Evolutionary conservation across 1,140 invertebrate species (phyloP).

Genomic region (Drosophila tani): DNA sequence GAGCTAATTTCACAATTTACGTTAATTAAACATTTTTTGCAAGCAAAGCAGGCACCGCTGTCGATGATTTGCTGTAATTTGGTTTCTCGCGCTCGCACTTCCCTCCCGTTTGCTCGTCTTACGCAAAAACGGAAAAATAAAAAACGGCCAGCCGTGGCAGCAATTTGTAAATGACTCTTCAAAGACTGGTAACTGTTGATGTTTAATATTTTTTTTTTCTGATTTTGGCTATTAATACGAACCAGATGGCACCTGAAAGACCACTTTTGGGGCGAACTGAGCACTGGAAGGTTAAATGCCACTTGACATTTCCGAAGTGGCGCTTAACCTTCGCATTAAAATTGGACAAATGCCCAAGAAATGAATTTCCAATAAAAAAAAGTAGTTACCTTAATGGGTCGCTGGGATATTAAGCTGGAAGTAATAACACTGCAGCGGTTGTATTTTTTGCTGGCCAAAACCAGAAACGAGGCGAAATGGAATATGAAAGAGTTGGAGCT

Average conservation of each 20-base stretch:
- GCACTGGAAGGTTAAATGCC: slow-evolving; percentile 78
- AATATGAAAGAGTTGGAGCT: slow-evolving; percentile 34
- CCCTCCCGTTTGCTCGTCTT: slow-evolving; percentile 38
- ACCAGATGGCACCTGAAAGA: slow-evolving; percentile 74
- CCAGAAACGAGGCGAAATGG: slow-evolving; percentile 66
- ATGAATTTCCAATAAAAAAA: slow-evolving; percentile 66
- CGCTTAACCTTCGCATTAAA: slow-evolving; percentile 71
- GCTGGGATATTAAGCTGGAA: slow-evolving; percentile 46
- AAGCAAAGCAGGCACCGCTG: slow-evolving; percentile 27
- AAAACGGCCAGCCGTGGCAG: slow-evolving; percentile 47
- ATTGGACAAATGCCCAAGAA: slow-evolving; percentile 68
- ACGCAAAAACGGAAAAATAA: slow-evolving; percentile 60
- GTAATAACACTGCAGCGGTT: slow-evolving; percentile 19
- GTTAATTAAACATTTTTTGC: slow-evolving; percentile 40
- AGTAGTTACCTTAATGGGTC: slow-evolving; percentile 56
- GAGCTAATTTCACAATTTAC: slow-evolving; percentile 11
- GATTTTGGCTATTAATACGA: slow-evolving; percentile 69
- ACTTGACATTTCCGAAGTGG: slow-evolving; percentile 75
- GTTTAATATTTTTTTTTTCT: slow-evolving; percentile 31
- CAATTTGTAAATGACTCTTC: slow-evolving; percentile 68
- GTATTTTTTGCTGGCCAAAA: slow-evolving; percentile 42
- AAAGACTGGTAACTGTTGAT: slow-evolving; percentile 67
- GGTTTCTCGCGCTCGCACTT: slow-evolving; percentile 23
- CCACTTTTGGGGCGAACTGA: slow-evolving; percentile 51
- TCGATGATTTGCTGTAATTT: slow-evolving; percentile 32